These are phyloP conservation scores for Vultur gryphus DNA, from an alignment of 2,797 vertebrate genomes.

Conservation along the genomic window DNA sequence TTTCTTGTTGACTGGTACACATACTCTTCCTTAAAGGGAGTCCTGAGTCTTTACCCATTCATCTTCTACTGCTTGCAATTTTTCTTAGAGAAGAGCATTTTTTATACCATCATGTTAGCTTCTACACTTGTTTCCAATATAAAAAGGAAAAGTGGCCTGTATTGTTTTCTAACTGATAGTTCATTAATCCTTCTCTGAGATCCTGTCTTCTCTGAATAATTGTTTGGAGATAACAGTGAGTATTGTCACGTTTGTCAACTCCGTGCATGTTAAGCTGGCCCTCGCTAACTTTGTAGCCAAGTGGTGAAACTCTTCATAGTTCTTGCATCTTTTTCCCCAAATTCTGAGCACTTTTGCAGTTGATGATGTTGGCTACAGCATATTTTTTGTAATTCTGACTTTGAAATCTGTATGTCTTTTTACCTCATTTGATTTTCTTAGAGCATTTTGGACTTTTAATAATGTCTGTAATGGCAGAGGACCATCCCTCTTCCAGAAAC, in stretches of 20 bases:
- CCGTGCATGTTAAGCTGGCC: rapidly evolving
- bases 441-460: neutral
- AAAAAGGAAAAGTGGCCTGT: neutral
- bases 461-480: neutral
- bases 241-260: neutral
- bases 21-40: neutral
- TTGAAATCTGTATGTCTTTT: neutral
- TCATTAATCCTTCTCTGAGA: neutral
- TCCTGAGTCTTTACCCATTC: neutral
- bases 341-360: neutral
- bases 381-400: neutral
- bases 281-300: neutral
- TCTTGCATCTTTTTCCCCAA: neutral
- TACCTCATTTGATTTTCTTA: neutral
- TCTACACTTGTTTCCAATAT: neutral
- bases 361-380: rapidly evolving
- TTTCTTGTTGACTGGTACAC: neutral
- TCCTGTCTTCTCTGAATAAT: neutral
- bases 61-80: neutral
- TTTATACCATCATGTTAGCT: neutral
- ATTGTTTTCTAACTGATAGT: neutral
- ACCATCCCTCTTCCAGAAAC: neutral
- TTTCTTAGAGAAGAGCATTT: neutral
- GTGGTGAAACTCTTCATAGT: neutral
- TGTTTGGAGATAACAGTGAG: rapidly evolving